Base-by-base conservation (phyloP, 2,888 invertebrate genomes). In the Phoenoteleia sp. region DNA sequence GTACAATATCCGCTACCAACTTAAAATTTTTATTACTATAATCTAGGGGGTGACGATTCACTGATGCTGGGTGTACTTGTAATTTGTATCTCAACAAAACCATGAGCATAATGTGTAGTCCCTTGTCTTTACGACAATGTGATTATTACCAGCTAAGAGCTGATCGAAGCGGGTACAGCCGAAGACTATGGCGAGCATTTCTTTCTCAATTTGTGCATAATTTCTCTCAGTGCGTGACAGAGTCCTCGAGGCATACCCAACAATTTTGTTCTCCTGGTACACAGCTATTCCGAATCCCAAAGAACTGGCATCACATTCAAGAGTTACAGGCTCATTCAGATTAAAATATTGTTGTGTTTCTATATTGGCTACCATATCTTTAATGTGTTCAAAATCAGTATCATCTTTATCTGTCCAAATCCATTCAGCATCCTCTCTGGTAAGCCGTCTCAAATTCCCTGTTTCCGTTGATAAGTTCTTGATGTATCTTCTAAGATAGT, bases 181-280 rank as follows among this genome's bases (percentile, higher is more conserved):
- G 81, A 91, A 91, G 7, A 81, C 69, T 25, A 92, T 90, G 2
- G 92, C 91, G 36, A 91, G 64, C 13, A 89, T 81, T 74, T 92
- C 92, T 81, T 92, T 91, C 58, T 92, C 92, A 9, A 91, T 91
- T 71, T 90, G 89, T 6, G 89, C 85, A 83, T 90, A 91, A 23
- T 84, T 86, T 25, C 66, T 23, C 85, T 92, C 90, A 0, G 86
- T 81, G 23, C 62, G n/a, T 4, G 89, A 89, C 27, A 92, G 66
- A 0, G 90, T 81, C 80, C 87, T 88, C 25, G 92, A 91, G 5
- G 91, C 92, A 86, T 90, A 93, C 4, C 88, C 90, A 27, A 92
- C 84, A 4, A 91, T 91, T 74, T 90, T 85, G 17, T 88, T 88
- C 21, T 92, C 87, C 84, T 92, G 92, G 3, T 91, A 69, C 9